A percentile compares a stretch with the other conserved stretches of the same genome.
phyloP scores from a whole-genome alignment of 2,113 vertebrate species.

The Osmerus eperlanus region DNA sequence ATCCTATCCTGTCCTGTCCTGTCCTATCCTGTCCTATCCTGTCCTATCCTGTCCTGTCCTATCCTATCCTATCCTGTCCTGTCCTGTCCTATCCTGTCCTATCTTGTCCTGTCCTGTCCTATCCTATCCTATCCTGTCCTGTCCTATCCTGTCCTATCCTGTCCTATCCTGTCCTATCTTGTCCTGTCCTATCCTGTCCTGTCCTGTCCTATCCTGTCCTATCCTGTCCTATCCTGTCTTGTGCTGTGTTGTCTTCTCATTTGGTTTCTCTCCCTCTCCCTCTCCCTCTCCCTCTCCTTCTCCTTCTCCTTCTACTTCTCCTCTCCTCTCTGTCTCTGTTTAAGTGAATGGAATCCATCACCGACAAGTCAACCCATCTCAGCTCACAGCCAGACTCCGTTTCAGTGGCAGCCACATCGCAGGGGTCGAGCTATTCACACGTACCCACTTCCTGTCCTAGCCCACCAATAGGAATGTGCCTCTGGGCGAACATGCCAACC shows the following conservation, averaged over 20 bases:
- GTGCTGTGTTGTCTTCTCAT: background rate
- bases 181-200: too few relatives aligned
- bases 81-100: background rate
- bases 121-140: too few relatives aligned
- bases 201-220: background rate
- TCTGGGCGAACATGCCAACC: conserved; percentile 38
- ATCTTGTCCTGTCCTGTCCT: background rate
- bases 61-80: too few relatives aligned
- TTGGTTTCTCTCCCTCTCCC: conserved; percentile 4
- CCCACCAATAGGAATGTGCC: conserved; percentile 50
- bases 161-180: background rate
- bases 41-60: too few relatives aligned
- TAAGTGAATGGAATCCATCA: background rate
- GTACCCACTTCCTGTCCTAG: conserved; percentile 57
- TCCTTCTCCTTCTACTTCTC: background rate
- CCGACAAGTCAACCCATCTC: conserved; percentile 26
- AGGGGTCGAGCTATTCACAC: conserved; percentile 14
- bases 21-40: too few relatives aligned
- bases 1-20: background rate
- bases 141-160: background rate
- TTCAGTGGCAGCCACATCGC: conserved; percentile 54
- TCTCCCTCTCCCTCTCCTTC: background rate
- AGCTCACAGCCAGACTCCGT: conserved; percentile 6
- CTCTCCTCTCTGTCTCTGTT: background rate
- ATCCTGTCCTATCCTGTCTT: background rate